Base-by-base conservation (phyloP, 2,797 vertebrate species). In the Morus bassanus region DNA sequence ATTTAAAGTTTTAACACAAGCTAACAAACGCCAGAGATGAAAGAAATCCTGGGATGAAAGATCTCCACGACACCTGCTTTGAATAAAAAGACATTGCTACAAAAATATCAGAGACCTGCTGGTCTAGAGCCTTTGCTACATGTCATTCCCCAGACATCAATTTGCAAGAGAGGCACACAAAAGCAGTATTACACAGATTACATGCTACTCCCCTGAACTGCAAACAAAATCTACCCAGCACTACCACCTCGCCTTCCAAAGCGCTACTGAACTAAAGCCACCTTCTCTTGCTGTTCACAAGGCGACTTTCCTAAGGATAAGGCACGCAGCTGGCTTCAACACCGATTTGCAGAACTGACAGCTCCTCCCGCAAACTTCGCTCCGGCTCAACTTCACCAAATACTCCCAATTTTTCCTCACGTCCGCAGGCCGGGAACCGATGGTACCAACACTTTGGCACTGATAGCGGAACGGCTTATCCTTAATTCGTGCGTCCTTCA, bases 1-100 rank as follows among this genome's bases (percentile, higher is more conserved):
- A 92, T 94, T 94, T 85, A 96, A 96, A 97, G 95, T 96, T 97
- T 96, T 95, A 96, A 95, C 96, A 95, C 86, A 43, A 96, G 94
- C 95, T 96, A 95, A 96, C 95, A 95, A 96, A 96, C 6, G 81
- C 86, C 75, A 74, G 91, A 91, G 96, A 97, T 97, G 94, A 97
- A 97, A 97, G 92, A 96, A 96, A 97, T 93, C 94, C 95, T n/a
- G 68, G 90, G 93, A 97, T 95, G 95, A 97, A 97, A 97, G 94
- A 97, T 95, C 95, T 96, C 95, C 87, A 50, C 91, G 94, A 95
- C 92, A 97, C 93, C 92, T 96, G 92, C 95, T 96, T 96, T 95
- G 95, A 96, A 95, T 96, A 96, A 96, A 96, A 96, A 96, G 93
- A 96, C 94, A 95, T 85, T 89, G 92, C 96, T 95, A 96, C 95